A percentile compares a stretch with the other conserved stretches of the same genome.
phyloP scores from a whole-genome alignment of 2,797 vertebrate species.

The Peromyscus attwateri region DNA sequence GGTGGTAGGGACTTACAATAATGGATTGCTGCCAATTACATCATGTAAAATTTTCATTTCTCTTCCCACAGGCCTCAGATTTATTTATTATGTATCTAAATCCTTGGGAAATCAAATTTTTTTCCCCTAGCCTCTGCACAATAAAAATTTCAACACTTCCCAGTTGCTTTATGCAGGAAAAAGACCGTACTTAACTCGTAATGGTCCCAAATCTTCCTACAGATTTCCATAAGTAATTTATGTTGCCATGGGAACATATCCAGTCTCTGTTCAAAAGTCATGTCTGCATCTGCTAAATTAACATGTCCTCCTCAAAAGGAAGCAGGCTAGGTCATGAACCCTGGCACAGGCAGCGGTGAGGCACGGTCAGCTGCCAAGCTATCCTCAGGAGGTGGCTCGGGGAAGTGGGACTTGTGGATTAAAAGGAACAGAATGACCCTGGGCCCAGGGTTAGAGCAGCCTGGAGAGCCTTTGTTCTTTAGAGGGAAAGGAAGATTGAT shows the following conservation, averaged over 20 bases:
- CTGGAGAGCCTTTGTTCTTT: background rate
- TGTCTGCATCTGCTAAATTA: slow-evolving; percentile 27
- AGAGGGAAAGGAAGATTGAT: background rate
- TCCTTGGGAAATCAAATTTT: slow-evolving; percentile 68
- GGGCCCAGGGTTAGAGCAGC: background rate
- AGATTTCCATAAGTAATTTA: slow-evolving; percentile 67
- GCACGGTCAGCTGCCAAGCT: background rate
- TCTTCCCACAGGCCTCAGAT: slow-evolving; percentile 3
- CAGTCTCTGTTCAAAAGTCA: slow-evolving; percentile 59
- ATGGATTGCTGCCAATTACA: slow-evolving; percentile 40
- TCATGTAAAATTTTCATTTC: slow-evolving; percentile 38
- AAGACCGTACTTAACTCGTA: slow-evolving; percentile 23
- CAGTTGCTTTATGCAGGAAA: slow-evolving; percentile 32
- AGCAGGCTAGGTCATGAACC: background rate
- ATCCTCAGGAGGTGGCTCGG: slow-evolving; percentile 21
- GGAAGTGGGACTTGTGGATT: background rate
- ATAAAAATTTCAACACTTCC: slow-evolving; percentile 58
- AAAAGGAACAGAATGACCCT: background rate
- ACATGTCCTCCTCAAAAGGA: background rate
- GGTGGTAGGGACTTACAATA: slow-evolving; percentile 16
- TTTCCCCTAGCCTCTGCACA: slow-evolving; percentile 50
- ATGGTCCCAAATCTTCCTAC: slow-evolving; percentile 63
- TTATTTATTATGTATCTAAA: slow-evolving; percentile 65
- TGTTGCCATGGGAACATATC: slow-evolving; percentile 72
- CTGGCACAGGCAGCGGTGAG: background rate